Evolutionary conservation across 2,888 invertebrate species (phyloP), one percentile per base, ranked within the genome.

Genomic region (Unio pictorum): DNA sequence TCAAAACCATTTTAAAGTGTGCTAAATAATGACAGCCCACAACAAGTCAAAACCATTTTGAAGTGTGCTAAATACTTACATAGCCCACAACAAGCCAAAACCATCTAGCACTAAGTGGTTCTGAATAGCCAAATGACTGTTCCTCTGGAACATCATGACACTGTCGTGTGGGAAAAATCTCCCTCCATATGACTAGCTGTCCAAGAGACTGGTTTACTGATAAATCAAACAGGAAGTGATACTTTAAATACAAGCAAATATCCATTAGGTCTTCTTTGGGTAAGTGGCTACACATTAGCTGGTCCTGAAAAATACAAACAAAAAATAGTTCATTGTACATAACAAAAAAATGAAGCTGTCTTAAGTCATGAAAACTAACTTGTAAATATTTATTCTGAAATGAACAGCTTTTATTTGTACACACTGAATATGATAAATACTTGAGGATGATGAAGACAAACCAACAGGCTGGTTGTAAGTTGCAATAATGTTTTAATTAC

Each of bases 211-310:
- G 82, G 34, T 73, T 74, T 28, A 74, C 64, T 55, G 79, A 76
- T 7, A 86, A 74, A 17, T 93, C 93, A 55, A 95, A 91, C 68
- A 96, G 91, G 3, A 95, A 95, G 82, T 94, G 94, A 76, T 94
- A 92, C 74, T 93, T 93, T 70, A 95, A 92, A 89, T 93, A 95
- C 20, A 94, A 92, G 86, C 95, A 93, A 1, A 96, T 92, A 86
- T 95, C 95, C 59, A 93, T 91, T 65, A 95, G 91, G 89, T 95
- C 94, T 73, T 93, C 93, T 68, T 94, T 92, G 70, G 94, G 93
- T 79, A 96, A 91, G 90, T 96, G 96, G n/a, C 94, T 94, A 69
- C 94, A 93, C 62, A 97, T 88, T 73, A 96, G 91, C 87, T 94
- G 94, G 26, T 94, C 94, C 80, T 93, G 91, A 3, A 73, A 78